A percentile compares a stretch with the other conserved stretches of the same genome.
Evolutionary conservation across 2,797 vertebrate species (phyloP).

Genomic region (Trichosurus vulpecula): DNA sequence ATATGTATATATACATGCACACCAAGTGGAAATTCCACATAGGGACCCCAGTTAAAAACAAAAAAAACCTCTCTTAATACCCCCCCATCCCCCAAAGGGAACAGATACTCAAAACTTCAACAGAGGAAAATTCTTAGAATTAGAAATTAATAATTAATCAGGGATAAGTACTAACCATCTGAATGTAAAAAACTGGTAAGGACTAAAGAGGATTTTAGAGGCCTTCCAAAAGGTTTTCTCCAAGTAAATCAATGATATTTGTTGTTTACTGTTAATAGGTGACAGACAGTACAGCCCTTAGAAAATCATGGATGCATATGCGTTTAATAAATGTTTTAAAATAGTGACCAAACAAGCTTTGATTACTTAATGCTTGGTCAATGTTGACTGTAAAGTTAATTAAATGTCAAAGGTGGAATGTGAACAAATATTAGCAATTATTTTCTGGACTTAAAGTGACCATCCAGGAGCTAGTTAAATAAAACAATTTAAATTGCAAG

Average conservation of each 20-base stretch:
- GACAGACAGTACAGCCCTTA: neutral
- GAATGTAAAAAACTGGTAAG: slow-evolving; percentile 28
- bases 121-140: slow-evolving; percentile 52
- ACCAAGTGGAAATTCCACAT: neutral
- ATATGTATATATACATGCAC: too few relatives aligned
- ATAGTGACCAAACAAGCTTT: slow-evolving; percentile 31
- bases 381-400: neutral
- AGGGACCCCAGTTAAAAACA: neutral
- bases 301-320: slow-evolving; percentile 24
- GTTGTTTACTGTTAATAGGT: neutral
- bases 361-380: slow-evolving; percentile 34
- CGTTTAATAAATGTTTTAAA: slow-evolving; percentile 50
- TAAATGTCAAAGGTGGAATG: slow-evolving; percentile 11
- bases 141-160: slow-evolving; percentile 53
- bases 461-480: slow-evolving; percentile 31
- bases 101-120: slow-evolving; percentile 34
- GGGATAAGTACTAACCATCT: slow-evolving; percentile 24
- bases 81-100: slow-evolving; percentile 14
- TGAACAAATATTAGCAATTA: neutral
- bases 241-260: slow-evolving; percentile 42
- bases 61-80: neutral
- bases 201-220: slow-evolving; percentile 33
- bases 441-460: slow-evolving; percentile 1
- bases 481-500: slow-evolving; percentile 18
- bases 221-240: slow-evolving; percentile 31